A percentile compares a stretch with the other conserved stretches of the same genome.
Evolutionary conservation across 2,888 invertebrate species (phyloP).

Genomic region (Xestoiulus laeticollis): DNA sequence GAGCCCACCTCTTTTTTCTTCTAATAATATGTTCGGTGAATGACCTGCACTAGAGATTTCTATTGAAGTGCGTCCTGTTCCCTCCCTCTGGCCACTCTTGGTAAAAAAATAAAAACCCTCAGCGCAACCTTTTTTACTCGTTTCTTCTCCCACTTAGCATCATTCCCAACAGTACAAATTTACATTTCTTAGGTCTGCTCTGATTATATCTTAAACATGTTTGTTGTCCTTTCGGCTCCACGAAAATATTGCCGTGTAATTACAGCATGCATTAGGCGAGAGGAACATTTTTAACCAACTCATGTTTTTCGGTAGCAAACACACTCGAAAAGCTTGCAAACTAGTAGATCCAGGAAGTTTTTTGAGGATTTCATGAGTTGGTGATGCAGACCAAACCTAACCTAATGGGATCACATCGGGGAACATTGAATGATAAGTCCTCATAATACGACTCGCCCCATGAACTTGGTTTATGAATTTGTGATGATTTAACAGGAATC

Average conservation of each 20-base stretch:
- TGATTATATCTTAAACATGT: slow-evolving; percentile 15
- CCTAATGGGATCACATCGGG: no score
- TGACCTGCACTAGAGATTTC: slow-evolving; percentile 6
- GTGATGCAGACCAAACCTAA: background rate
- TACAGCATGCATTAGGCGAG: background rate
- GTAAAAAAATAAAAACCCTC: background rate
- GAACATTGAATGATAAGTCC: no score
- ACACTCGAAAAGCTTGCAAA: background rate
- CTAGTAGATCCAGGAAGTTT: background rate
- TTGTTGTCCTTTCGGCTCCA: slow-evolving; percentile 1
- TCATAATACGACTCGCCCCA: no score
- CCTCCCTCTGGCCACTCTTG: background rate
- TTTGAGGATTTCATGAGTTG: background rate
- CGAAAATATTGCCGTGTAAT: background rate
- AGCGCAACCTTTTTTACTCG: slow-evolving; percentile 11
- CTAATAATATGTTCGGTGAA: slow-evolving; percentile 7
- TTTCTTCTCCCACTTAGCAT: background rate
- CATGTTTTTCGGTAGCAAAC: background rate
- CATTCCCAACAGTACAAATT: background rate
- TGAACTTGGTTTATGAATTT: no score
- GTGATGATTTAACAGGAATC: no score
- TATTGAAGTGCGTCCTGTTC: background rate
- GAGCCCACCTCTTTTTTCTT: slow-evolving; percentile 15
- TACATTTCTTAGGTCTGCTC: background rate
- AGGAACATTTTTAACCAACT: background rate